Evolutionary conservation across 2,797 vertebrate genomes (phyloP).

Genomic region (Lutjanus argentimaculatus): DNA sequence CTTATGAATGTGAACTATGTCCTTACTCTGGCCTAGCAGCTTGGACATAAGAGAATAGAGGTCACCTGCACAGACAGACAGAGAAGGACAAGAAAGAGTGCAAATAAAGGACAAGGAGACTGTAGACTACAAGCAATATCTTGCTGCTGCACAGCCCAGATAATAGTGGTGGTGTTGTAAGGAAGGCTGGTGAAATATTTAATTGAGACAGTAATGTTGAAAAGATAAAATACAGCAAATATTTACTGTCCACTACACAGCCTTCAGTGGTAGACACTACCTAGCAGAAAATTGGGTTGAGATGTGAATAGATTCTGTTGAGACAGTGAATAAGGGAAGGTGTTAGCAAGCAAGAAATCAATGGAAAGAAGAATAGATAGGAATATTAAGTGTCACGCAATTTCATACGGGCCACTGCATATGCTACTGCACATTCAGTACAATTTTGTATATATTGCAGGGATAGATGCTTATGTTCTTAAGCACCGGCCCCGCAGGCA

Average conservation of each 20-base stretch:
- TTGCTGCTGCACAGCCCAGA: conserved; percentile 8
- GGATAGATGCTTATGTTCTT: no score
- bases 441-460: no score
- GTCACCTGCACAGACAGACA: conserved; percentile 90
- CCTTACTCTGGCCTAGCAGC: conserved; percentile 93
- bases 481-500: no score
- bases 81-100: conserved; percentile 50
- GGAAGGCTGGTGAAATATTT: neutral
- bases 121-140: neutral
- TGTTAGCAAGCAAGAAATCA: conserved; percentile 16
- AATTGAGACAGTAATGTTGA: neutral
- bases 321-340: neutral
- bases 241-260: no score
- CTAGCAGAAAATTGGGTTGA: neutral
- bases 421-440: neutral
- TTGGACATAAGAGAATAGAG: conserved; percentile 96
- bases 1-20: conserved; percentile 90
- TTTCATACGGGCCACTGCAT: neutral
- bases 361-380: neutral
- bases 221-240: neutral
- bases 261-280: neutral
- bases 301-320: neutral
- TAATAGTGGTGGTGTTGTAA: neutral
- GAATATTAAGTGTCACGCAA: neutral
- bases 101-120: conserved; percentile 51